A percentile compares a stretch with the other conserved stretches of the same genome.
Evolutionary conservation across 2,113 vertebrate genomes (phyloP).

Genomic region (Pachycephala philippinensis): DNA sequence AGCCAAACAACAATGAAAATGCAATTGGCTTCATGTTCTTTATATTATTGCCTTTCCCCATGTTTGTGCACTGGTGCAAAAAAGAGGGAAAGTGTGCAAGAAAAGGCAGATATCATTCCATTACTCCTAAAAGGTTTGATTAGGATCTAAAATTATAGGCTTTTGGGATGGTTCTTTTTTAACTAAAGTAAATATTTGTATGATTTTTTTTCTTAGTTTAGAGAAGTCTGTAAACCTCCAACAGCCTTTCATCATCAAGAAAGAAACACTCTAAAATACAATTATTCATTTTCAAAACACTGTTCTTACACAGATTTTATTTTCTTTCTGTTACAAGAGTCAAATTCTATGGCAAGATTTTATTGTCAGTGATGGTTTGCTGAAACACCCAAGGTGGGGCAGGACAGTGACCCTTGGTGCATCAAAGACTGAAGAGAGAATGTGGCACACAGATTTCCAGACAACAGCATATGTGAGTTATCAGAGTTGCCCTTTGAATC

Average conservation of each 20-base stretch:
- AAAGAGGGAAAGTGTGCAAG: not conserved
- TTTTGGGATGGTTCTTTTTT: fast-evolving
- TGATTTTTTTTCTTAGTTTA: not conserved
- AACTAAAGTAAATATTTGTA: not conserved
- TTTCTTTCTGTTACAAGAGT: not conserved
- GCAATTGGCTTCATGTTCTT: not conserved
- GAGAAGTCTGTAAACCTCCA: not conserved
- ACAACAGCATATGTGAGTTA: not conserved
- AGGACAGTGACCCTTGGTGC: not conserved
- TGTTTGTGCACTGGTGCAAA: not conserved
- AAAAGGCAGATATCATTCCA: not conserved
- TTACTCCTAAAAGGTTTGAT: not conserved
- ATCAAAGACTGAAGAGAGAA: not conserved
- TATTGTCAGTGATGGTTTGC: not conserved
- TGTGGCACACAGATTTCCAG: not conserved
- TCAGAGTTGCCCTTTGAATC: not conserved
- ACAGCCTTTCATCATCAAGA: not conserved
- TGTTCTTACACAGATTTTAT: not conserved
- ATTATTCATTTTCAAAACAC: not conserved
- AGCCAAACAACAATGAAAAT: not conserved
- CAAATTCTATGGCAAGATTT: not conserved
- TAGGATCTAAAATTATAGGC: not conserved
- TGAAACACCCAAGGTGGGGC: not conserved
- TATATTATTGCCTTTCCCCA: not conserved
- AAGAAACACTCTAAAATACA: not conserved